These are phyloP conservation scores for Drosophila athabasca DNA, from an alignment of 1,140 invertebrate species.

Conservation along the genomic window DNA sequence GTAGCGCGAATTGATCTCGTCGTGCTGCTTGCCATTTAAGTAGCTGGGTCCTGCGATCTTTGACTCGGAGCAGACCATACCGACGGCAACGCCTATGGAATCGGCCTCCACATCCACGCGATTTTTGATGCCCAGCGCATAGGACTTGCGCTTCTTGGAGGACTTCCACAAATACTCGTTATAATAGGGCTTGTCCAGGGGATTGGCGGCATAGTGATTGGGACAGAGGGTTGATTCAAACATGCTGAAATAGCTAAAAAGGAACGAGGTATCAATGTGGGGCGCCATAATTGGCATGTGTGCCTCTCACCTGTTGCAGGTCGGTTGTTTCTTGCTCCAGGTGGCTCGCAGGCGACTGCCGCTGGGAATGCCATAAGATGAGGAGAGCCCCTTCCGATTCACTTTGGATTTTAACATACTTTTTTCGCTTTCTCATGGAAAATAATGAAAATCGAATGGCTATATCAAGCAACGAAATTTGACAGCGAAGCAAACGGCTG, in stretches of 20 bases:
- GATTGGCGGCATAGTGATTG: not conserved
- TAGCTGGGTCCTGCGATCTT: no score
- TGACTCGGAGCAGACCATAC: constrained; percentile 17
- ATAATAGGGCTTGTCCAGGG: not conserved
- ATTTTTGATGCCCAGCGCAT: not conserved
- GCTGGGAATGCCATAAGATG: not conserved
- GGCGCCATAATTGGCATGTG: no score
- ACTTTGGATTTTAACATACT: not conserved
- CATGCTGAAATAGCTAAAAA: constrained; percentile 11
- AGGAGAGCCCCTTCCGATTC: not conserved
- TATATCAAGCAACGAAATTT: no score
- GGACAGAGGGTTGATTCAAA: not conserved
- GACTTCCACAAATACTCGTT: constrained; percentile 7
- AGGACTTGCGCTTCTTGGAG: not conserved
- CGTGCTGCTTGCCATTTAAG: not conserved
- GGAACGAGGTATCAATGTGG: not conserved
- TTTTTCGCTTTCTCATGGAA: no score
- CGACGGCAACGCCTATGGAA: constrained; percentile 41
- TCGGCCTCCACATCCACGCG: constrained; percentile 28
- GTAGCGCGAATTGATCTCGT: constrained; percentile 7
- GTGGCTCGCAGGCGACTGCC: not conserved
- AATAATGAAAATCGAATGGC: no score
- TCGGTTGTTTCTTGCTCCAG: constrained; percentile 8
- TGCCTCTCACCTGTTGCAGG: constrained; percentile 32
- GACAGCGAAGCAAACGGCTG: no score